Evolutionary conservation across 2,113 vertebrate species (phyloP), one percentile per base, ranked within the genome.

Genomic region (Petromus typicus): DNA sequence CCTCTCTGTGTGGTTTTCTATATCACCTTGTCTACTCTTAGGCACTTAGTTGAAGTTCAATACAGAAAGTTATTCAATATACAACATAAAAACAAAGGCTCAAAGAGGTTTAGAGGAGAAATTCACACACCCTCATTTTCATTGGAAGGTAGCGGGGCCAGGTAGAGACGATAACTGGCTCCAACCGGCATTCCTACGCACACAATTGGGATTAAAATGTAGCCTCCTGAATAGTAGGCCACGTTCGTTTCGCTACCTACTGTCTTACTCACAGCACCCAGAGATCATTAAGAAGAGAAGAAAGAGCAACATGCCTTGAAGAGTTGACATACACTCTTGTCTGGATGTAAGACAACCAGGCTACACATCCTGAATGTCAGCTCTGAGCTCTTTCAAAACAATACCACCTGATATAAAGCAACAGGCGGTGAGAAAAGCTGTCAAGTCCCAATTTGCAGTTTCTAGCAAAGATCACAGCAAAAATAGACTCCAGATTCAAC

Each of bases 321-420:
- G 71, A 93, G 56, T 43, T 96, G 97, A 93, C 10, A 2, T 16
- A 63, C 37, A 73, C 75, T 67, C 79, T 83, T 85, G 69, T 93
- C 94, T 96, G 54, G 25, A 96, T 89, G 59, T 80, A 87, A 93
- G 91, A 92, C 61, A 95, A 30, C n/a, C 18, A 71, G 81, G 56
- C 59, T 48, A 80, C 5, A 37, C 75, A 91, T 97, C 75, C 37
- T 61, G 82, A 95, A 91, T 96, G 95, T 96, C 94, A 97, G 94
- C 89, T 94, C 82, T 92, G 92, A 89, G 85, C 83, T 87, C 13
- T 0, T 96, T 97, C 96, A 97, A 96, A 97, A 97, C 96, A 97
- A 89, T 95, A 95, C 91, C 91, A 96, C 91, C 96, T 96, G 97
- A 97, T 96, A 98, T 90, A 96, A 97, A 97, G 96, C 97, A 97